Conservation (phyloP, 2,888 invertebrate species). For the Volucella bombylans region DNA sequence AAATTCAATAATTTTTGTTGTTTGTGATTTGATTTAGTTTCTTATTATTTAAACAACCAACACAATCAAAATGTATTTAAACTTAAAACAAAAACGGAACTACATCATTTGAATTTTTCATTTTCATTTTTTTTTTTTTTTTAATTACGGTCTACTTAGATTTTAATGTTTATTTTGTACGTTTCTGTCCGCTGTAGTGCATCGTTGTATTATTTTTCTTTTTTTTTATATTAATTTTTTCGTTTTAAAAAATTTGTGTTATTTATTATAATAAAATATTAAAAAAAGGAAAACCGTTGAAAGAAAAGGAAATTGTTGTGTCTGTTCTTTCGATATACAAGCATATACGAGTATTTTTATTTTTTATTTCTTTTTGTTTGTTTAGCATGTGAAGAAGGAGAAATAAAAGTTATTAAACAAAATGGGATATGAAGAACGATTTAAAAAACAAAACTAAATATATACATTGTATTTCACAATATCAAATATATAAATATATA, state of each 20-base stretch:
- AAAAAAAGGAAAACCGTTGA: constrained; percentile 10
- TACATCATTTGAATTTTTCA: constrained; percentile 33
- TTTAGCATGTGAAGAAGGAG: constrained; percentile 53
- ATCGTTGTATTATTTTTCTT: constrained; percentile 63
- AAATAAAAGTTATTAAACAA: background rate
- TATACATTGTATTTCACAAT: constrained; percentile 40
- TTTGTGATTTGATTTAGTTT: constrained; percentile 8
- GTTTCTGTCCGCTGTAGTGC: constrained; percentile 66
- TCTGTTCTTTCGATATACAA: constrained; percentile 47
- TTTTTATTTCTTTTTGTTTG: too few relatives aligned
- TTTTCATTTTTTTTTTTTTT: constrained; percentile 29
- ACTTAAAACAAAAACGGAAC: constrained; percentile 10
- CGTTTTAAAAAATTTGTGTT: constrained; percentile 66
- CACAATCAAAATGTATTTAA: constrained; percentile 64
- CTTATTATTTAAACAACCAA: constrained; percentile 37
- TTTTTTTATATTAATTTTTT: constrained; percentile 49
- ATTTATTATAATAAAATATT: constrained; percentile 71
- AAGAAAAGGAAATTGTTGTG: constrained; percentile 15
- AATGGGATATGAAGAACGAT: constrained; percentile 49
- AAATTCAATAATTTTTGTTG: constrained; percentile 3
- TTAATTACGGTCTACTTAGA: constrained; percentile 26
- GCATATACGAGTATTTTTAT: too few relatives aligned
- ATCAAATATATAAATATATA: constrained; percentile 34
- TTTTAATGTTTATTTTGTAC: constrained; percentile 46
- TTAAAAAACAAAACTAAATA: constrained; percentile 33